Conservation (phyloP, 2,797 vertebrate genomes). For the Sebastes umbrosus region DNA sequence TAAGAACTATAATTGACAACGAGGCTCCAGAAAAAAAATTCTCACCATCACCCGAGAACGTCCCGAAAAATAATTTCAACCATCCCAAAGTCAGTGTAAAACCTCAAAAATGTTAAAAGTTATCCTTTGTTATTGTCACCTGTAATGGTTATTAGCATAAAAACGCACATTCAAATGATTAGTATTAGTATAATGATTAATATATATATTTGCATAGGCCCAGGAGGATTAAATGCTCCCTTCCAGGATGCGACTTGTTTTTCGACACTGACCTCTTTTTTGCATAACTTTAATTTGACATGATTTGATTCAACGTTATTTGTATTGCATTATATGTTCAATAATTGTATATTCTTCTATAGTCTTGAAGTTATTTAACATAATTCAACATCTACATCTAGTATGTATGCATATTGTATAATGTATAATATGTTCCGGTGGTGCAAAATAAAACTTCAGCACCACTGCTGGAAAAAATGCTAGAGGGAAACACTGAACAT, state of each 20-base stretch:
- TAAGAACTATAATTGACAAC: background rate
- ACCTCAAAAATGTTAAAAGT: background rate
- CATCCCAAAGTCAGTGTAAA: background rate
- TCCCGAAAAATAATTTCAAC: background rate
- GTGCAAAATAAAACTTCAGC: background rate
- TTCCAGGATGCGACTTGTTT: background rate
- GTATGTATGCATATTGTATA: background rate
- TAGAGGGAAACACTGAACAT: background rate
- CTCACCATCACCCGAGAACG: fast-evolving
- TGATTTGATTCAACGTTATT: background rate
- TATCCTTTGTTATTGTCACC: background rate
- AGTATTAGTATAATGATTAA: too few relatives aligned
- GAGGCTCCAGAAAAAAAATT: background rate
- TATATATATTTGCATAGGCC: too few relatives aligned
- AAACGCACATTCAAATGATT: background rate
- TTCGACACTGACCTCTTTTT: background rate
- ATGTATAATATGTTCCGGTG: background rate
- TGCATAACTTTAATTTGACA: background rate
- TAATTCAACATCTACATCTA: background rate
- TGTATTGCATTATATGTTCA: background rate
- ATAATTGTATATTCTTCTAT: background rate
- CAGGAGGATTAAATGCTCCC: background rate
- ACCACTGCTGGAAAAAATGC: background rate
- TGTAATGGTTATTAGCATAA: background rate
- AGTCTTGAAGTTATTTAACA: background rate